These are phyloP conservation scores for Macrotis lagotis DNA, from an alignment of 2,113 vertebrate genomes.

Conservation along the genomic window DNA sequence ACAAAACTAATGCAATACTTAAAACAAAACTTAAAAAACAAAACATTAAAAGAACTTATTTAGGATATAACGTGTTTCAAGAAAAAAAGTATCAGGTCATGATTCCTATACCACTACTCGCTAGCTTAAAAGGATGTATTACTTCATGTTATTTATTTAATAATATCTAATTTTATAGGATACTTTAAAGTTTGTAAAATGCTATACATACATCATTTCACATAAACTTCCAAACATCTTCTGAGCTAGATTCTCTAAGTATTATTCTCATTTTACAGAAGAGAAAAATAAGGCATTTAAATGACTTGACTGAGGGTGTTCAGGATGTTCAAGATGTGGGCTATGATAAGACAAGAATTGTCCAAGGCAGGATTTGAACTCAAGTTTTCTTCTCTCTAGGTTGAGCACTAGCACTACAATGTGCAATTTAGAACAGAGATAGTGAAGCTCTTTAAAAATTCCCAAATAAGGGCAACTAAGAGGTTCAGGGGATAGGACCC, in stretches of 20 bases:
- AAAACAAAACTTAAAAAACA: neutral
- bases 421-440: neutral
- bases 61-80: neutral
- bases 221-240: neutral
- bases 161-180: too few relatives aligned
- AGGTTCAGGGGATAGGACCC: too few relatives aligned
- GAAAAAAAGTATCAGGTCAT: neutral
- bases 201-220: neutral
- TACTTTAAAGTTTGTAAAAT: neutral
- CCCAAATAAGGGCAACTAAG: too few relatives aligned
- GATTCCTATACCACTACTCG: neutral
- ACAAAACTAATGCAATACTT: neutral
- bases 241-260: neutral
- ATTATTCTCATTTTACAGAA: neutral
- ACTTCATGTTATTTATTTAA: neutral
- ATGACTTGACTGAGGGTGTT: neutral
- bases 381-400: too few relatives aligned
- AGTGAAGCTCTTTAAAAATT: neutral
- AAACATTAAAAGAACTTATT: neutral
- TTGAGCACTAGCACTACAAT: neutral
- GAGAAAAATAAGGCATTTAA: neutral
- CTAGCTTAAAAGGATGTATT: neutral
- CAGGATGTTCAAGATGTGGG: neutral
- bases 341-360: too few relatives aligned
- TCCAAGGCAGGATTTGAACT: too few relatives aligned